phyloP scores from a whole-genome alignment of 2,113 vertebrate genomes.

The Turnix velox region DNA sequence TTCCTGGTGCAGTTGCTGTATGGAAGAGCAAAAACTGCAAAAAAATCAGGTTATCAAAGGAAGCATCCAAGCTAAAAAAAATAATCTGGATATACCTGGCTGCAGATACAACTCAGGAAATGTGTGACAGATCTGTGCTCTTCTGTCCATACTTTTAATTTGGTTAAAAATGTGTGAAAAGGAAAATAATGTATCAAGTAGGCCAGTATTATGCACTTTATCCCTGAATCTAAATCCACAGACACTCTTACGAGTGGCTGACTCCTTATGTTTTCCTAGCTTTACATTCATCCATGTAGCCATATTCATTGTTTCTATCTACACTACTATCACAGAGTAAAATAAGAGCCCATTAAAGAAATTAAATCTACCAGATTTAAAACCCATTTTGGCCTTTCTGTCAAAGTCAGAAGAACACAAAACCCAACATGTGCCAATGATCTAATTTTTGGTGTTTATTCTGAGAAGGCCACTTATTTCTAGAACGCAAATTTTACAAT shows the following conservation, averaged over 20 bases:
- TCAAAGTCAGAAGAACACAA: not conserved
- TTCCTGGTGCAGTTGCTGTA: not conserved
- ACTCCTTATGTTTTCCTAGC: not conserved
- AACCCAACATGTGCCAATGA: not conserved
- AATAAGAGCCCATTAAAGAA: not conserved
- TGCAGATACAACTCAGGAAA: not conserved
- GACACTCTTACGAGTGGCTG: not conserved
- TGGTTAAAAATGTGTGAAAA: not conserved
- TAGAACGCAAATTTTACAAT: not conserved
- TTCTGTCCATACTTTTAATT: not conserved
- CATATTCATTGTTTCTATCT: not conserved
- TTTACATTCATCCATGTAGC: accelerated
- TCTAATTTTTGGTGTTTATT: not conserved
- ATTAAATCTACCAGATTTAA: not conserved
- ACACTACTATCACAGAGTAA: not conserved
- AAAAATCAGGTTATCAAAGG: not conserved
- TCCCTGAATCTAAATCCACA: not conserved
- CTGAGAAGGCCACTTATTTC: not conserved
- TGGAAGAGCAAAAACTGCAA: not conserved
- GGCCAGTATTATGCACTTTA: not conserved
- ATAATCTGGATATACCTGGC: not conserved
- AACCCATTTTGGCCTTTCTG: not conserved
- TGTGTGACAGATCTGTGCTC: not conserved
- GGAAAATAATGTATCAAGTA: not conserved
- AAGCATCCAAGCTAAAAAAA: not conserved